Conservation (phyloP, 2,888 invertebrate species). For the Caenorhabditis becei region DNA sequence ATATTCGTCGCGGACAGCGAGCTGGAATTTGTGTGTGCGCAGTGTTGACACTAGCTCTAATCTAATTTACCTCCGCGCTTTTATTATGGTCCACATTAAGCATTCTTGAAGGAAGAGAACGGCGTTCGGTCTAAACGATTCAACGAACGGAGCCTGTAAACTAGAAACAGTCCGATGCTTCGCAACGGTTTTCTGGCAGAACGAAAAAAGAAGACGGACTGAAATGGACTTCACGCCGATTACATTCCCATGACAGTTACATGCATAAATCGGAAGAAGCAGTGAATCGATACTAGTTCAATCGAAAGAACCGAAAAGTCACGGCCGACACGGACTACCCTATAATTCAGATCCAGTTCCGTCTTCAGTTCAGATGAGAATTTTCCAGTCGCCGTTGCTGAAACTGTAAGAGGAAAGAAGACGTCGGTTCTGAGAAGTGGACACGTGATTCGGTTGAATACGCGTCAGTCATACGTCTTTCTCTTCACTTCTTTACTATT, state of each 20-base stretch:
- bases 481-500: slow-evolving; percentile 23
- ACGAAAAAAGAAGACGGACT: neutral
- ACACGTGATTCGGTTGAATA: slow-evolving; percentile 21
- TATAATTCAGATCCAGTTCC: neutral
- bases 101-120: slow-evolving; percentile 18
- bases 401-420: slow-evolving; percentile 4
- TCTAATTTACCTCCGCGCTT: slow-evolving; percentile 33
- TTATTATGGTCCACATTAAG: slow-evolving; percentile 14
- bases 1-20: slow-evolving; percentile 25
- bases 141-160: slow-evolving; percentile 12
- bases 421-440: slow-evolving; percentile 25
- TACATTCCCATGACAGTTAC: neutral
- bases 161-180: neutral
- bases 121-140: slow-evolving; percentile 6
- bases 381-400: neutral
- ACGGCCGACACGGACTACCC: neutral
- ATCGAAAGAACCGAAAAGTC: neutral
- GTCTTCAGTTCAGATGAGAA: neutral
- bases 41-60: slow-evolving; percentile 3
- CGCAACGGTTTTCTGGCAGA: neutral
- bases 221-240: slow-evolving; percentile 8
- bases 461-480: slow-evolving; percentile 5
- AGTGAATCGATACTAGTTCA: neutral
- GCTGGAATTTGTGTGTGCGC: slow-evolving; percentile 27
- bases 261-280: slow-evolving; percentile 1